These are phyloP conservation scores for Halyomorpha halys DNA, from an alignment of 1,140 invertebrate genomes.

Conservation along the genomic window DNA sequence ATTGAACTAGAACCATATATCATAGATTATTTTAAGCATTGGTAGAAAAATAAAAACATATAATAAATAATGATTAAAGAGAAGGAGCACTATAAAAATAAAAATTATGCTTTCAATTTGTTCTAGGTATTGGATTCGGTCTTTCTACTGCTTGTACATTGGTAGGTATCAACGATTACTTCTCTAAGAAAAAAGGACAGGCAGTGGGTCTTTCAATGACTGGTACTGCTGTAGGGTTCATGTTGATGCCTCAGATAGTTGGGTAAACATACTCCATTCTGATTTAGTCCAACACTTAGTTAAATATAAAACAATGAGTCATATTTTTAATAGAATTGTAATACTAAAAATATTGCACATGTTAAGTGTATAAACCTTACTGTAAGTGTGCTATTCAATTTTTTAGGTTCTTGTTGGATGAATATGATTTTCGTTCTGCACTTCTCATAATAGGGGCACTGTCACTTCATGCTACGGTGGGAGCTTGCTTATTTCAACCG, in stretches of 20 bases:
- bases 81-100: too few species aligned
- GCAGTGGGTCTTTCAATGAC: conserved; percentile 64
- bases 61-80: too few species aligned
- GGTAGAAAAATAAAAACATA: too few species aligned
- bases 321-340: too few species aligned
- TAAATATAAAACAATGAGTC: too few species aligned
- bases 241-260: conserved; percentile 58
- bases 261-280: conserved; percentile 17
- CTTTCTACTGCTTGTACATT: conserved; percentile 53
- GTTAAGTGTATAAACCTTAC: too few species aligned
- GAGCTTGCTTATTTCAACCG: conserved; percentile 50
- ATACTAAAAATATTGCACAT: too few species aligned
- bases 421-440: conserved; percentile 51
- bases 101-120: conserved; percentile 33
- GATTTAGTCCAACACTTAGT: neutral
- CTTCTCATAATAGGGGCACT: conserved; percentile 50
- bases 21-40: too few species aligned
- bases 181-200: conserved; percentile 58
- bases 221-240: conserved; percentile 60
- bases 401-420: conserved; percentile 33
- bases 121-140: conserved; percentile 53
- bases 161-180: conserved; percentile 44
- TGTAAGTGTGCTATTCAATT: neutral
- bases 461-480: conserved; percentile 49
- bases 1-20: too few species aligned